phyloP scores from a whole-genome alignment of 2,888 invertebrate genomes.

The Ormyrus labotus region DNA sequence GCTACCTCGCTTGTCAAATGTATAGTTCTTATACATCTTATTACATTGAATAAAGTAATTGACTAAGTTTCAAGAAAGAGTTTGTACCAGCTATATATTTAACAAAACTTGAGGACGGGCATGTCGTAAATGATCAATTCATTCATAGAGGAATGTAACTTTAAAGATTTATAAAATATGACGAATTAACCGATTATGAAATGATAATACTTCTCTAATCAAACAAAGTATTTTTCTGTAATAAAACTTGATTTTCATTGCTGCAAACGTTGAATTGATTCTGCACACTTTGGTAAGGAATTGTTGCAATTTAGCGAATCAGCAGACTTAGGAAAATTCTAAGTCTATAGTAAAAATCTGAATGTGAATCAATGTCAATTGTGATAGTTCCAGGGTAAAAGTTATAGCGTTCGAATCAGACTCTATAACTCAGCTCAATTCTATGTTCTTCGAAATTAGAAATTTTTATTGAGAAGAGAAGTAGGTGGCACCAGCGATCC shows the following conservation, averaged over 20 bases:
- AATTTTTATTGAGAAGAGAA: conserved; percentile 38
- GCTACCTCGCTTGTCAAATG: conserved; percentile 52
- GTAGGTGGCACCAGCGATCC: conserved; percentile 58
- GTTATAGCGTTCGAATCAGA: conserved; percentile 15
- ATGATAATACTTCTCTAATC: conserved; percentile 18
- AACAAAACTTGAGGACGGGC: conserved; percentile 2
- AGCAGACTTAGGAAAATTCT: conserved; percentile 33
- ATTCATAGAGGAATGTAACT: conserved; percentile 17
- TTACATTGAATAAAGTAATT: conserved; percentile 21
- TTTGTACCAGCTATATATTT: conserved; percentile 31
- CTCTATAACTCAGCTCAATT: conserved; percentile 21
- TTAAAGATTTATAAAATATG: conserved; percentile 44
- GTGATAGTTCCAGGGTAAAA: conserved; percentile 42
- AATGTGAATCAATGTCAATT: conserved; percentile 46
- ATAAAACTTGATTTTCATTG: conserved; percentile 9
- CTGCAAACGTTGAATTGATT: conserved; percentile 24
- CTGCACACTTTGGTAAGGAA: conserved; percentile 37
- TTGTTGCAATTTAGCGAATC: conserved; percentile 25
- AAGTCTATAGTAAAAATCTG: not conserved
- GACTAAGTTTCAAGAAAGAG: conserved; percentile 29
- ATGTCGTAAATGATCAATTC: conserved; percentile 33
- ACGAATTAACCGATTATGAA: conserved; percentile 26
- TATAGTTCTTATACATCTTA: conserved; percentile 40
- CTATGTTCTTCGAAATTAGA: conserved; percentile 25
- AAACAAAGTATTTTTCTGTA: conserved; percentile 14